Conservation (phyloP, 2,113 vertebrate species). For the Seriola aureovittata region DNA sequence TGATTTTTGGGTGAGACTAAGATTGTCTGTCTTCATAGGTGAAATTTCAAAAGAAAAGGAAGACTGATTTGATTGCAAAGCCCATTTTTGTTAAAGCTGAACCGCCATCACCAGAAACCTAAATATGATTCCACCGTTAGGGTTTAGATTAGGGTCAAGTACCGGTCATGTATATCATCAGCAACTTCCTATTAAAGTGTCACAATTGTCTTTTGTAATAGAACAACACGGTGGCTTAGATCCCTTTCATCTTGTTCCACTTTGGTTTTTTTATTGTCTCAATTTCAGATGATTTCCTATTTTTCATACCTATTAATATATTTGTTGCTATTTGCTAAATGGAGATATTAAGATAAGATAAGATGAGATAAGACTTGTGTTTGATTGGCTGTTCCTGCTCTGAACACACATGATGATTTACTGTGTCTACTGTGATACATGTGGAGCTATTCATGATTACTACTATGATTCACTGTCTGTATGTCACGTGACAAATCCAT, state of each 20-base stretch:
- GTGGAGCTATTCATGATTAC: not conserved
- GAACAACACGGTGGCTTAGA: not conserved
- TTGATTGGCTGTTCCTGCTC: not conserved
- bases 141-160: not conserved
- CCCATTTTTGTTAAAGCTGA: not conserved
- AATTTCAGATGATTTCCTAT: not conserved
- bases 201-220: not conserved
- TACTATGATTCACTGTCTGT: not conserved
- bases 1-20: constrained; percentile 7
- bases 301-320: not conserved
- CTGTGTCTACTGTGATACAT: not conserved
- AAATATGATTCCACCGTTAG: not conserved
- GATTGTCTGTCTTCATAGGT: constrained; percentile 1
- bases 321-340: not conserved
- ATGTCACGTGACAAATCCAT: not conserved
- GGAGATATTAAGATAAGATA: no score
- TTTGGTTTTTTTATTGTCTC: not conserved
- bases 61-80: not conserved
- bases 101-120: not conserved
- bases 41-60: not conserved
- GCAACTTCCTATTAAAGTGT: not conserved
- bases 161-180: not conserved
- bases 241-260: not conserved
- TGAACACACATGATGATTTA: not conserved
- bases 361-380: not conserved